phyloP scores from a whole-genome alignment of 2,797 vertebrate genomes.

The Gymnocypris eckloni region DNA sequence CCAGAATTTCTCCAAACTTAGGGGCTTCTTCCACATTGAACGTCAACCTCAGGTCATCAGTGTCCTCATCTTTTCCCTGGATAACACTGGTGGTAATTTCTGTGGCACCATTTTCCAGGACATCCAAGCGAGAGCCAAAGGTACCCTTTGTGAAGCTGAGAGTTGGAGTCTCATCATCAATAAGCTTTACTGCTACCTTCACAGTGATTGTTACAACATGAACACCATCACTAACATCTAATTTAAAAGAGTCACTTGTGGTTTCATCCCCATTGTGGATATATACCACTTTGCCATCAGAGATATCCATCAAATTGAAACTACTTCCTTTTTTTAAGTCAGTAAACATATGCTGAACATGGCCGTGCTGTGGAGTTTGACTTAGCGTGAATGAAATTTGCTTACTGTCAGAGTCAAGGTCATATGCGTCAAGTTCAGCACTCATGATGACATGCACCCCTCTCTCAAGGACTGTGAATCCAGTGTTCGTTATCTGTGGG shows the following conservation, averaged over 20 bases:
- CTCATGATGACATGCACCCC: slow-evolving; percentile 81
- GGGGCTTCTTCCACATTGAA: slow-evolving; percentile 90
- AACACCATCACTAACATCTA: slow-evolving; percentile 90
- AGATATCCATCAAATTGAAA: slow-evolving; percentile 86
- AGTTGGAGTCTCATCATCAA: slow-evolving; percentile 83
- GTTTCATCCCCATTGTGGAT: slow-evolving; percentile 85
- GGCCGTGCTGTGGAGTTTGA: slow-evolving; percentile 84
- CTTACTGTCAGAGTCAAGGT: slow-evolving; percentile 84
- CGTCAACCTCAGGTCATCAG: slow-evolving; percentile 89
- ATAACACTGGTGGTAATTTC: slow-evolving; percentile 90
- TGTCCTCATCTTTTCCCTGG: slow-evolving; percentile 85
- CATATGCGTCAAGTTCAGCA: slow-evolving; percentile 84
- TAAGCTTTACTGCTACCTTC: slow-evolving; percentile 83
- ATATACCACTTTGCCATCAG: slow-evolving; percentile 84
- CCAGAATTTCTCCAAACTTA: slow-evolving; percentile 83
- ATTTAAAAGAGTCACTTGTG: slow-evolving; percentile 81
- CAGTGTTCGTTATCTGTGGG: slow-evolving; percentile 91
- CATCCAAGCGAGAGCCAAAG: slow-evolving; percentile 88
- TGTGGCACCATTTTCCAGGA: slow-evolving; percentile 89
- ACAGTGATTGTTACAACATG: slow-evolving; percentile 88
- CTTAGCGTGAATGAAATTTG: slow-evolving; percentile 87
- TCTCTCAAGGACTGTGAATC: slow-evolving; percentile 85
- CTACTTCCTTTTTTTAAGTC: slow-evolving; percentile 77
- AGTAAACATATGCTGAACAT: slow-evolving; percentile 78
- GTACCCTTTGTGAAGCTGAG: slow-evolving; percentile 82